Base-by-base conservation (phyloP, 2,113 vertebrate species). In the Ptilorrhoa leucosticta region DNA sequence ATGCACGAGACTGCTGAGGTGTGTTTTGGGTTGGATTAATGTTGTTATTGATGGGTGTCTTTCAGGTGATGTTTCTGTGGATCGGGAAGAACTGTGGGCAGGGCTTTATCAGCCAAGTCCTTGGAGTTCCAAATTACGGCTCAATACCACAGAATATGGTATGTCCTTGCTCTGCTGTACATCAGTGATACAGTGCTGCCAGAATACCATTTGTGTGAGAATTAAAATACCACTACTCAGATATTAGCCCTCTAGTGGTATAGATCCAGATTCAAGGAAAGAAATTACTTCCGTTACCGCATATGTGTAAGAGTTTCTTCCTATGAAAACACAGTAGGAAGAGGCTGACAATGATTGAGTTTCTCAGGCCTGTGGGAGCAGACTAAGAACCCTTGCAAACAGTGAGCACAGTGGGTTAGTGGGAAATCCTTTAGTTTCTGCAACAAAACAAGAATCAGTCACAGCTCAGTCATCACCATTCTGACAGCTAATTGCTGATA, bases 41-140 rank as follows among this genome's bases (percentile, higher is more conserved):
- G n/a, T 69, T 90, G 37, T 31, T 42, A 14, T 47, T 79, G 20
- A 64, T 79, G 89, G 53, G 51, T 96, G 0, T 89, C 72, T 96
- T 88, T 50, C 80, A 99, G 99, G 98, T 98, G 28, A 97, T 99
- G 96, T 99, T 98, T 96, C 97, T 99, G 81, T 99, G 99, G 99
- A 89, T 99, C 11, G 99, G 99, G 96, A 98, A 98, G 86, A 99
- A 98, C 93, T 99, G 99, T 97, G 97, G 98, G 58, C 98, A 98
- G 61, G 97, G 86, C 94, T 99, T 99, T 96, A 97, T 99, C 92
- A 98, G 93, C 56, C 98, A 99, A 72, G 99, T 99, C 93, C 97
- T 99, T 79, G 99, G 99, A 96, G 98, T 98, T 91, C 97, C 98
- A 73, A 99, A 94, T 97, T 99, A 98, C 18, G 97, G 98, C 90